Base-by-base conservation (phyloP, 2,888 invertebrate species). In the Trissoscelio sp. region DNA sequence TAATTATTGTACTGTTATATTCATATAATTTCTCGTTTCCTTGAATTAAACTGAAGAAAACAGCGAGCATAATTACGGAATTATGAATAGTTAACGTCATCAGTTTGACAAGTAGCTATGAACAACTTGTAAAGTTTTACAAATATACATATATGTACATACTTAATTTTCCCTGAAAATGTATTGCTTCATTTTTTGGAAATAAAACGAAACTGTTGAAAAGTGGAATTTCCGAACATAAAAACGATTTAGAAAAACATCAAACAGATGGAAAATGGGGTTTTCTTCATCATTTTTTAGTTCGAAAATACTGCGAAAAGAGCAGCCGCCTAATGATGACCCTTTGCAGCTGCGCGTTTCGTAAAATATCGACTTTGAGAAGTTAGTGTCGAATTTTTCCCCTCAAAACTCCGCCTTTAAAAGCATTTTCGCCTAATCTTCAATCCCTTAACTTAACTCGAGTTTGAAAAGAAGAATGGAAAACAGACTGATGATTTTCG, bases 381-480 rank as follows among this genome's bases (percentile, higher is more conserved):
- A 66, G 57, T 72, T 60, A 51, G 69, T 28, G 46, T 72, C 46
- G 58, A 62, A 79, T 73, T 60, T 73, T 46, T 6, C 44, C 67
- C 20, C 48, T 53, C 37, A 58, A 60, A 60, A 57, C 67, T 67
- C 67, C 67, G 37, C 55, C 66, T 42, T 48, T 79, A 62, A 79
- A 79, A 79, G 72, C 72, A 55, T 79, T 73, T 79, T 73, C 79
- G 73, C 73, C 48, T 79, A 79, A 79, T 79, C 79, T 73, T 72
- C 34, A 12, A 60, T 53, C 64, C 48, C 16, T n/a, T 16, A 42
- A 14, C 31, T 12, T n/a, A n/a, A n/a, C n/a, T n/a, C 12, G 12
- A 34, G 6, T 55, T 48, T 7, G 37, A 46, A 37, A 28, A 4
- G 37, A 31, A 42, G 5, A 18, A 55, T 48, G 16, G 57, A 46